Evolutionary conservation across 2,113 vertebrate species (phyloP).

Genomic region (Glareola pratincola): DNA sequence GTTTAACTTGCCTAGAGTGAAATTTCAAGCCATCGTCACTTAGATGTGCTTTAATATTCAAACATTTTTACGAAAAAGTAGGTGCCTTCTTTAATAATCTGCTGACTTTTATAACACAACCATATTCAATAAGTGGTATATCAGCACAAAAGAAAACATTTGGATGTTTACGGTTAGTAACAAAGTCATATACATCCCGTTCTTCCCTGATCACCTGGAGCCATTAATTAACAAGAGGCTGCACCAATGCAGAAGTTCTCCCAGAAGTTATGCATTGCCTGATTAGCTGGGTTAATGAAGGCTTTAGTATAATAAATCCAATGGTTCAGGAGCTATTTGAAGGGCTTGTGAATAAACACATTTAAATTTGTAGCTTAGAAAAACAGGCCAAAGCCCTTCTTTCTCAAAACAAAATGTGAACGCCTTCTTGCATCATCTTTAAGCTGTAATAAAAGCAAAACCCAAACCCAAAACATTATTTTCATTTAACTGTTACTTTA

Average conservation of each 20-base stretch:
- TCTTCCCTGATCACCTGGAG: not conserved
- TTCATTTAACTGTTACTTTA: not conserved
- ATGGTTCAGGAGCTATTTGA: not conserved
- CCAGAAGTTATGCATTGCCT: not conserved
- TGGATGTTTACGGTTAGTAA: not conserved
- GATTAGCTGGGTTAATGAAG: not conserved
- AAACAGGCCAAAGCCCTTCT: not conserved
- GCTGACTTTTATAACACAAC: not conserved
- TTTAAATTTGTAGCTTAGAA: not conserved
- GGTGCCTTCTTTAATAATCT: not conserved
- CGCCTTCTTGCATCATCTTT: not conserved
- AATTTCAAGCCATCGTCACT: not conserved
- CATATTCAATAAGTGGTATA: not conserved
- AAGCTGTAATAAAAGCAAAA: not conserved
- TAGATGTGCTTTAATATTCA: not conserved
- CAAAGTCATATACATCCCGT: not conserved
- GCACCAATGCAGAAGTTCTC: not conserved
- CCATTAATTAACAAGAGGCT: not conserved
- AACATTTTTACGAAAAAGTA: not conserved
- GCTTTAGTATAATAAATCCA: not conserved
- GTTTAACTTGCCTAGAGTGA: not conserved
- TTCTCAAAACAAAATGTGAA: not conserved
- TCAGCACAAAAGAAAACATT: not conserved
- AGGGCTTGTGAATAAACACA: not conserved
- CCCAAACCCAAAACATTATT: not conserved